Base-by-base conservation (phyloP, 2,797 vertebrate species). In the Xiphorhynchus erythropygius region DNA sequence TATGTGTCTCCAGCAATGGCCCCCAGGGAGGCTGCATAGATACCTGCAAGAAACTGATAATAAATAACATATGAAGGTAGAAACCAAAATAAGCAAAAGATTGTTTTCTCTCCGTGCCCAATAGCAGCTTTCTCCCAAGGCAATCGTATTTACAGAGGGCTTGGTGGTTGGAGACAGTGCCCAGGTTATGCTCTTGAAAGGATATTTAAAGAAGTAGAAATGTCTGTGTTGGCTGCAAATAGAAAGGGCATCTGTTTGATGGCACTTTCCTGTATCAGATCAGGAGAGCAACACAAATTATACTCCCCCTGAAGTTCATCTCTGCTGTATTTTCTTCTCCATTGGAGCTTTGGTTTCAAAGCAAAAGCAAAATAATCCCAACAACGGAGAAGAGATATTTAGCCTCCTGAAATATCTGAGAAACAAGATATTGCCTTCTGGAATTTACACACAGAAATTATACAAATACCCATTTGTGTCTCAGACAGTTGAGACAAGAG, bases 11-110 rank as follows among this genome's bases (percentile, higher is more conserved):
- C 35, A 47, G 93, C 97, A 81, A 81, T 84, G 90, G 93, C 90
- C 77, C 42, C 85, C 15, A 32, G 96, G 96, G 96, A 95, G 71
- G 89, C 92, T 89, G 75, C 42, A 42, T 82, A 93, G 71, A 59
- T 93, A 97, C 94, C 96, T 97, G 95, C 87, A 64, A 94, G 96
- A 85, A 84, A 60, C 88, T 92, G 95, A 93, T 94, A 91, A 97
- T 94, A 95, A 97, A 96, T 75, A 96, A 91, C 82, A 14, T 7
- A 1, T 71, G 89, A 74, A 96, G 81, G 92, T n/a, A 62, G 80
- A 91, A 97, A 96, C 87, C 90, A 89, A 96, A 97, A 97, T 80
- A 95, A 96, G 79, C 18, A 9, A 7, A 57, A 47, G 47, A 80
- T 59, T 60, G 77, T 70, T 78, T 60, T 71, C 67, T 84, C 1